A percentile compares a stretch with the other conserved stretches of the same genome.
Evolutionary conservation across 1,140 invertebrate genomes (phyloP).

Genomic region (Cyclargus thomasi): DNA sequence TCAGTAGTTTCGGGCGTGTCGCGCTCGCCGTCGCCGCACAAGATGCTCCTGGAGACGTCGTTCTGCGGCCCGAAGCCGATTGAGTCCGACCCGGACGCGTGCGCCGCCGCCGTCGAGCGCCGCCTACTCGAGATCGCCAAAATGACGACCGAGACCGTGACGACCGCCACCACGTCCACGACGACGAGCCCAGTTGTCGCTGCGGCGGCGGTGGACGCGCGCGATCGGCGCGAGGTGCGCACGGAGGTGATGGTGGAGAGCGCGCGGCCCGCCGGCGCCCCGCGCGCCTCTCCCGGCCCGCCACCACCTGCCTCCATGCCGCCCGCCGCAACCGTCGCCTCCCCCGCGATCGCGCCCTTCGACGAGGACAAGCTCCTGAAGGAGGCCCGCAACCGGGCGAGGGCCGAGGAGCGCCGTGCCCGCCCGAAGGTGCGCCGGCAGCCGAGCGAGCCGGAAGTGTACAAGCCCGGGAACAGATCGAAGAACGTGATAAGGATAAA

Average conservation of each 20-base stretch:
- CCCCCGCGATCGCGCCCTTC: constrained; percentile 25
- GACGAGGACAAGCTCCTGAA: constrained; percentile 55
- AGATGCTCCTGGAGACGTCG: constrained; percentile 90
- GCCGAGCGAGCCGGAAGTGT: constrained; percentile 45
- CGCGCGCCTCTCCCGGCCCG: constrained; percentile 27
- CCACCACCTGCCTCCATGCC: constrained; percentile 18
- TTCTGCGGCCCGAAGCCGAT: constrained; percentile 89
- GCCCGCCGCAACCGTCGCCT: constrained; percentile 17
- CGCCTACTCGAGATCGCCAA: constrained; percentile 53
- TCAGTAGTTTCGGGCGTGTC: constrained; percentile 82
- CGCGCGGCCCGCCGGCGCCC: constrained; percentile 28
- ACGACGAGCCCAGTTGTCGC: constrained; percentile 19
- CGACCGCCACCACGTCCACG: constrained; percentile 16
- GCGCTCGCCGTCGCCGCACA: constrained; percentile 90
- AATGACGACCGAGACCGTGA: constrained; percentile 26
- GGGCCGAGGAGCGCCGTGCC: constrained; percentile 46
- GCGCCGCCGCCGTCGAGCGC: constrained; percentile 52
- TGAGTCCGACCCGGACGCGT: constrained; percentile 74
- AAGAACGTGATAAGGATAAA: constrained; percentile 79
- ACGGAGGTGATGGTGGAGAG: constrained; percentile 58
- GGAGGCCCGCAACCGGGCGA: constrained; percentile 50
- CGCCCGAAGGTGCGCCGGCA: constrained; percentile 44
- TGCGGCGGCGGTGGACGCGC: constrained; percentile 67
- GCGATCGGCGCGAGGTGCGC: constrained; percentile 55
- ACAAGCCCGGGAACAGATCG: constrained; percentile 41